phyloP scores from a whole-genome alignment of 1,140 invertebrate species.

The Steinernema feltiae region DNA sequence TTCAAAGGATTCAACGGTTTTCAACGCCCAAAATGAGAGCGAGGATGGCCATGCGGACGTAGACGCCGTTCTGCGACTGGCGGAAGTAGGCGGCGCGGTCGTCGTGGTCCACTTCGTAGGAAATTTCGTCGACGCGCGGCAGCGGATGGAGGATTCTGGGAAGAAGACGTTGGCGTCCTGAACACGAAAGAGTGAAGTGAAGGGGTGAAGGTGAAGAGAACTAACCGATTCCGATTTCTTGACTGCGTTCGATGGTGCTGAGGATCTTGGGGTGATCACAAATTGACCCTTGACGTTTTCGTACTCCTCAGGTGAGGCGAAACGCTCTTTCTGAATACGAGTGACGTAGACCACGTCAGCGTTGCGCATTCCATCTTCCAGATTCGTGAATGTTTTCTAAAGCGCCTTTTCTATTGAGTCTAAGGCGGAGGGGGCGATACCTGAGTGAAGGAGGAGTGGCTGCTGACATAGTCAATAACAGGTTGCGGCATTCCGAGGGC shows the following conservation, averaged over 20 bases:
- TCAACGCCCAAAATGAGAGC: conserved; percentile 70
- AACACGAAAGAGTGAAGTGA: not conserved
- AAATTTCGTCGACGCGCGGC: conserved; percentile 86
- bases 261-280: conserved; percentile 88
- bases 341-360: conserved; percentile 96
- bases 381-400: conserved; percentile 65
- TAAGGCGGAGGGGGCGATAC: conserved; percentile 15
- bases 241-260: conserved; percentile 60
- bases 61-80: conserved; percentile 94
- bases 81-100: conserved; percentile 94
- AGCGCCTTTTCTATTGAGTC: not conserved
- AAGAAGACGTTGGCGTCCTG: conserved; percentile 24
- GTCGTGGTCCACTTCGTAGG: conserved; percentile 83
- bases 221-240: not conserved
- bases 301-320: conserved; percentile 76
- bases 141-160: conserved; percentile 97
- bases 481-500: conserved; percentile 81
- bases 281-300: conserved; percentile 76
- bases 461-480: conserved; percentile 71
- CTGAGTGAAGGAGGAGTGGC: conserved; percentile 65
- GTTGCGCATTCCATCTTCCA: conserved; percentile 79
- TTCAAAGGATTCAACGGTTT: not conserved
- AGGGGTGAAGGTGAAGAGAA: not conserved
- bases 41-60: conserved; percentile 91
- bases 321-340: conserved; percentile 88